A percentile compares a stretch with the other conserved stretches of the same genome.
These are phyloP conservation scores for Onychomys leucogaster DNA, from an alignment of 2,797 vertebrate genomes.

Conservation along the genomic window DNA sequence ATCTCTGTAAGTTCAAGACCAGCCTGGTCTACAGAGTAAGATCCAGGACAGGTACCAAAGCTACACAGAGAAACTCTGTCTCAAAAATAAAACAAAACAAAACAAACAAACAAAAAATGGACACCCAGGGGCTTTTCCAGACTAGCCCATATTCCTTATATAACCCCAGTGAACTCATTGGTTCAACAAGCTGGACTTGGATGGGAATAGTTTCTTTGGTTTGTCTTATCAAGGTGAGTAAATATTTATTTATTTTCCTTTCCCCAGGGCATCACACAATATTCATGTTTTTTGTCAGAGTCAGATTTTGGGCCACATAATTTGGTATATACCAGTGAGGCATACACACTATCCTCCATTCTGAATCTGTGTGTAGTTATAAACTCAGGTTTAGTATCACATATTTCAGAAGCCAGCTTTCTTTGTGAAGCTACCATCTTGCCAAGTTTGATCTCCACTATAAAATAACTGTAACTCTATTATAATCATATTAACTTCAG, in stretches of 20 bases:
- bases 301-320: background rate
- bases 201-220: background rate
- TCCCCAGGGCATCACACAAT: background rate
- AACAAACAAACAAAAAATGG: too few relatives aligned
- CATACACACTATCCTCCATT: background rate
- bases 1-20: too few relatives aligned
- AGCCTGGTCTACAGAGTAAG: too few relatives aligned
- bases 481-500: background rate
- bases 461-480: background rate
- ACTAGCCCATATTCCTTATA: background rate
- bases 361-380: background rate
- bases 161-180: background rate
- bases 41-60: too few relatives aligned
- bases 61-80: too few relatives aligned
- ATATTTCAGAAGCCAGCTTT: background rate
- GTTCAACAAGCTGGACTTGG: background rate
- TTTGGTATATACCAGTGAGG: rapidly evolving
- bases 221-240: background rate
- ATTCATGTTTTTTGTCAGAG: background rate
- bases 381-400: background rate
- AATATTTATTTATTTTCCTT: background rate
- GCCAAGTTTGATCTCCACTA: background rate
- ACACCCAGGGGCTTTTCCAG: background rate
- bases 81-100: too few relatives aligned
- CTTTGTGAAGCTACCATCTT: background rate